Percentiles rank a stretch among this genome's conserved stretches.
Evolutionary conservation across 2,797 vertebrate species (phyloP).

Genomic region (Varecia variegata): DNA sequence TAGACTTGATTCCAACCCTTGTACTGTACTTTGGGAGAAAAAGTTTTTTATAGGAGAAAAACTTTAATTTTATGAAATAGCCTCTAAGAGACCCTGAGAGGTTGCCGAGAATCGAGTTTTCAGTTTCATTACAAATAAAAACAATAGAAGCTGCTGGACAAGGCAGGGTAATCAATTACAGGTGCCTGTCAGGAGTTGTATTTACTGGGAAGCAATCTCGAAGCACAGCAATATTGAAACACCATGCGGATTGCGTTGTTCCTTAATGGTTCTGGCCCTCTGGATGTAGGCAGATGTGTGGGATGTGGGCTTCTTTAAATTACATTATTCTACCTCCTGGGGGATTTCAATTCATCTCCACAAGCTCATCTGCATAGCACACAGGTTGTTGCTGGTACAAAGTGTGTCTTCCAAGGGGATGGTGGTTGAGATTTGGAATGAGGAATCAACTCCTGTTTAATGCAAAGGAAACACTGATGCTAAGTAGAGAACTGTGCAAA

Average conservation of each 20-base stretch:
- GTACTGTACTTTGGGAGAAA: background rate
- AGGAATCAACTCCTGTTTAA: constrained; percentile 46
- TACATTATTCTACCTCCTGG: background rate
- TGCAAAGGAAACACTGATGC: constrained; percentile 15
- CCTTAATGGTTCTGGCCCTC: constrained; percentile 45
- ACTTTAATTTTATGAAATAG: constrained; percentile 63
- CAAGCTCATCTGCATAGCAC: background rate
- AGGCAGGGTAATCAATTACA: constrained; percentile 57
- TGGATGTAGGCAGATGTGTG: constrained; percentile 49
- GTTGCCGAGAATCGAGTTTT: constrained; percentile 58
- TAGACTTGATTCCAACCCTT: constrained; percentile 37
- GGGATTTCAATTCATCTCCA: constrained; percentile 36
- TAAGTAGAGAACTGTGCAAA: constrained; percentile 60
- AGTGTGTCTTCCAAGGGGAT: background rate
- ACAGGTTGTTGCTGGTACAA: background rate
- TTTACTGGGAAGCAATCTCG: constrained; percentile 48
- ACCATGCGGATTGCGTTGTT: constrained; percentile 2
- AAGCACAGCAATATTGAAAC: constrained; percentile 16
- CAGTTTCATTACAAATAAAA: constrained; percentile 67
- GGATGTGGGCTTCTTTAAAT: background rate
- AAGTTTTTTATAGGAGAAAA: constrained; percentile 29
- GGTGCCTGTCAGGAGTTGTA: constrained; percentile 43
- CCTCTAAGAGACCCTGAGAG: constrained; percentile 36
- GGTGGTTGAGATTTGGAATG: background rate
- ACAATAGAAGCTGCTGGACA: constrained; percentile 52